Evolutionary conservation across 1,140 invertebrate genomes (phyloP).

Genomic region (Drosophila miranda): DNA sequence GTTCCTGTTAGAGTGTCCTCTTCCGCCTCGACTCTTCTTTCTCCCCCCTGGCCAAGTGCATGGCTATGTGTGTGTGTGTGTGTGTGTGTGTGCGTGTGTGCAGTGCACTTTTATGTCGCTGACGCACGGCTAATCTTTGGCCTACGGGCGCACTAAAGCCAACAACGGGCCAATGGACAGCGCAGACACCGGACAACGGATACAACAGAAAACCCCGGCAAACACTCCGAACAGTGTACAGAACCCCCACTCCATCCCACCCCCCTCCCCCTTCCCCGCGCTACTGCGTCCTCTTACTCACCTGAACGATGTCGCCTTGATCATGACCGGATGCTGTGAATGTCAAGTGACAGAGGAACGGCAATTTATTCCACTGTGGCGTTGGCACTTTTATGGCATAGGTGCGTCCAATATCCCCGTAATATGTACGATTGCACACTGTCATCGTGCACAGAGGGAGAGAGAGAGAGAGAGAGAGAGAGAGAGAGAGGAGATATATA

Average conservation of each 20-base stretch:
- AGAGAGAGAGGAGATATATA: slow-evolving; percentile 8
- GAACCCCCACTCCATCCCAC: neutral
- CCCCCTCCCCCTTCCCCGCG: too few species aligned
- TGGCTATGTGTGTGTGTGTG: neutral
- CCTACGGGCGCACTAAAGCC: slow-evolving; percentile 55
- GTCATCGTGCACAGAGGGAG: slow-evolving; percentile 30
- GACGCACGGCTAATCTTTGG: slow-evolving; percentile 69
- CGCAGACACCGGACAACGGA: slow-evolving; percentile 38
- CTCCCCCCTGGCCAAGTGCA: neutral
- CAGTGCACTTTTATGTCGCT: slow-evolving; percentile 68
- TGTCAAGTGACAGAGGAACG: slow-evolving; percentile 93
- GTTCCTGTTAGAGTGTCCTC: slow-evolving; percentile 28
- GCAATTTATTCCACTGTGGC: slow-evolving; percentile 87
- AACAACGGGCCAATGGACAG: slow-evolving; percentile 46
- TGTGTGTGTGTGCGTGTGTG: slow-evolving; percentile 22
- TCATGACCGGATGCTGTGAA: slow-evolving; percentile 93
- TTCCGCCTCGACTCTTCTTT: neutral
- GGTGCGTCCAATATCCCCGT: slow-evolving; percentile 92
- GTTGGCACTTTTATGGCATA: slow-evolving; percentile 89
- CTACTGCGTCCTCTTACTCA: slow-evolving; percentile 75
- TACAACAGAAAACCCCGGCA: slow-evolving; percentile 35
- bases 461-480: neutral
- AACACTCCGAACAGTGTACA: slow-evolving; percentile 24
- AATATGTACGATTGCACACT: slow-evolving; percentile 94
- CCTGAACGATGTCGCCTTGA: slow-evolving; percentile 92